phyloP scores from a whole-genome alignment of 1,140 invertebrate species.

The Drosophila mayri region DNA sequence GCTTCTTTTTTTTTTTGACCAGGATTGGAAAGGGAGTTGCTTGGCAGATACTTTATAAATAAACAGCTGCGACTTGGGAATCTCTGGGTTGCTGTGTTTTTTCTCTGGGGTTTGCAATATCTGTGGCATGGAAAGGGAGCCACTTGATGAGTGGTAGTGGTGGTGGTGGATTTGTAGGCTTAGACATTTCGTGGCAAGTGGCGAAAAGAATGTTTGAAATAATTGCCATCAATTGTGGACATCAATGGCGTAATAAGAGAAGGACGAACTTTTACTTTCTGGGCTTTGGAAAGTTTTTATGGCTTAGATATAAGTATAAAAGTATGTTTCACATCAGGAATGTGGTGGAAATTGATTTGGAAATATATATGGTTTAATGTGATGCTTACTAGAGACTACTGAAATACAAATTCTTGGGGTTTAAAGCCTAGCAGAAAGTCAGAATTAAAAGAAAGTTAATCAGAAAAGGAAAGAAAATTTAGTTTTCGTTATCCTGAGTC shows the following conservation, averaged over 20 bases:
- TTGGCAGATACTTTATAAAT: constrained; percentile 48
- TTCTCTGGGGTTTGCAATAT: constrained; percentile 13
- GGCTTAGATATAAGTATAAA: not conserved
- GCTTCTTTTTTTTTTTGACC: constrained; percentile 22
- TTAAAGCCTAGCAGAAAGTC: not conserved
- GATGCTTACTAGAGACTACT: too few relatives aligned
- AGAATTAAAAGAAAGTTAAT: not conserved
- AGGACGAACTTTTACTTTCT: constrained; percentile 2
- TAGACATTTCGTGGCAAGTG: constrained; percentile 37
- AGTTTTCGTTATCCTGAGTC: too few relatives aligned
- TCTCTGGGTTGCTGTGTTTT: constrained; percentile 19
- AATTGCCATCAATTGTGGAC: constrained; percentile 40
- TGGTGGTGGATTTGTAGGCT: constrained; percentile 29
- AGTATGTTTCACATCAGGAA: constrained; percentile 10
- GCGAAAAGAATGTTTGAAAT: constrained; percentile 32
- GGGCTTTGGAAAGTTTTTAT: constrained; percentile 1
- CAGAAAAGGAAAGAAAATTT: too few relatives aligned
- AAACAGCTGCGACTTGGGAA: constrained; percentile 40
- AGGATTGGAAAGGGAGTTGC: constrained; percentile 41
- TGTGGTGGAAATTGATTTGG: not conserved
- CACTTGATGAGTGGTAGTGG: constrained; percentile 34
- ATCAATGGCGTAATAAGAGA: constrained; percentile 28
- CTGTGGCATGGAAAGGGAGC: constrained; percentile 16
- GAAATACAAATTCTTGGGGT: not conserved
- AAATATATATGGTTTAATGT: not conserved